phyloP scores from a whole-genome alignment of 1,140 invertebrate genomes.

The Aleiodes sp. region DNA sequence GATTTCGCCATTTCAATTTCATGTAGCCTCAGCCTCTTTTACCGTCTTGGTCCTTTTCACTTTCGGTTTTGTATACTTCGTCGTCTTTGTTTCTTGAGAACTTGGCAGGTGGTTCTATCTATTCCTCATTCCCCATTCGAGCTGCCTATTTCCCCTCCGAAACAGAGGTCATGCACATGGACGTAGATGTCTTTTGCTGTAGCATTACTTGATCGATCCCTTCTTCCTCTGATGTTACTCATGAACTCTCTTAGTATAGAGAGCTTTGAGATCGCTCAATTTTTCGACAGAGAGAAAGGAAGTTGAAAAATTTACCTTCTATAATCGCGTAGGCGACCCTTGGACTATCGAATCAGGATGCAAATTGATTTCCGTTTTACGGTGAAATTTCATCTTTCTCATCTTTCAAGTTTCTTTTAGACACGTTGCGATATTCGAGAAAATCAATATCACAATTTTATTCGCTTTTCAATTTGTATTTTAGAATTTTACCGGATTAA shows the following conservation, averaged over 20 bases:
- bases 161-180: neutral
- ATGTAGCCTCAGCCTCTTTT: slow-evolving; percentile 26
- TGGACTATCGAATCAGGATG: slow-evolving; percentile 3
- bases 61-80: slow-evolving; percentile 15
- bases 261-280: neutral
- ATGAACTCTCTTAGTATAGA: neutral
- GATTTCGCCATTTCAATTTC: slow-evolving; percentile 63
- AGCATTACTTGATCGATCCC: neutral
- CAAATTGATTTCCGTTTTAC: neutral
- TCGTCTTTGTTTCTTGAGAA: slow-evolving; percentile 30
- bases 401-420: no score
- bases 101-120: slow-evolving; percentile 27
- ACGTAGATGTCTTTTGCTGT: neutral
- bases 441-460: no score
- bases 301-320: slow-evolving; percentile 2
- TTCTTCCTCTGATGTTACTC: neutral
- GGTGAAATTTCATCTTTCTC: neutral
- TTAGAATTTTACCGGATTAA: no score
- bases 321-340: neutral
- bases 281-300: neutral
- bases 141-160: neutral
- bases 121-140: neutral
- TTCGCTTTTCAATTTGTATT: no score
- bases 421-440: no score
- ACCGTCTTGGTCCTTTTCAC: slow-evolving; percentile 7